These are phyloP conservation scores for Hydrolagus affinis DNA, from an alignment of 2,113 vertebrate genomes.

Conservation along the genomic window DNA sequence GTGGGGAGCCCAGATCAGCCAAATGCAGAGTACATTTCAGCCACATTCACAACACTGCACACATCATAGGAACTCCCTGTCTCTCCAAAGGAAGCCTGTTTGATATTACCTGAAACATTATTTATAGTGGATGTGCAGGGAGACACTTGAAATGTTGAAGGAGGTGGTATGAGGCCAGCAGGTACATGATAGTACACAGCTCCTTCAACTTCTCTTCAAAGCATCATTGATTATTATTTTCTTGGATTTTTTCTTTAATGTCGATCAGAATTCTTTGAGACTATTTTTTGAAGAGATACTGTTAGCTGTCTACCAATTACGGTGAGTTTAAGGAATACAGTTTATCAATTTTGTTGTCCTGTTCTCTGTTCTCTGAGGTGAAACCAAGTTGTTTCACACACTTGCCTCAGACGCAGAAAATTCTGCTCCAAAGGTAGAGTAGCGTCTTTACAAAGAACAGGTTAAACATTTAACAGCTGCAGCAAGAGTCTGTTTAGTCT, in stretches of 20 bases:
- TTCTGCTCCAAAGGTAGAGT: background rate
- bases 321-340: background rate
- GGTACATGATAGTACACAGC: too few relatives aligned
- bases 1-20: too few relatives aligned
- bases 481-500: conserved; percentile 22
- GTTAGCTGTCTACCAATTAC: background rate
- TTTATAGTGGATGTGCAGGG: too few relatives aligned
- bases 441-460: background rate
- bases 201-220: background rate
- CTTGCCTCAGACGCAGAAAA: too few relatives aligned
- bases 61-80: background rate
- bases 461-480: background rate
- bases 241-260: background rate
- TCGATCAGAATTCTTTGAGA: background rate
- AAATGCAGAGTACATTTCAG: too few relatives aligned
- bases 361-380: background rate
- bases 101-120: too few relatives aligned
- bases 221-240: background rate
- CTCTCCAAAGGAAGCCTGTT: too few relatives aligned
- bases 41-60: too few relatives aligned
- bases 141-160: too few relatives aligned
- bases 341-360: background rate
- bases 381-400: too few relatives aligned
- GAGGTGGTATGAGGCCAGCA: too few relatives aligned
- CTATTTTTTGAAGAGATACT: background rate